Evolutionary conservation across 2,888 invertebrate genomes (phyloP).

Genomic region (Atethmia centrago): DNA sequence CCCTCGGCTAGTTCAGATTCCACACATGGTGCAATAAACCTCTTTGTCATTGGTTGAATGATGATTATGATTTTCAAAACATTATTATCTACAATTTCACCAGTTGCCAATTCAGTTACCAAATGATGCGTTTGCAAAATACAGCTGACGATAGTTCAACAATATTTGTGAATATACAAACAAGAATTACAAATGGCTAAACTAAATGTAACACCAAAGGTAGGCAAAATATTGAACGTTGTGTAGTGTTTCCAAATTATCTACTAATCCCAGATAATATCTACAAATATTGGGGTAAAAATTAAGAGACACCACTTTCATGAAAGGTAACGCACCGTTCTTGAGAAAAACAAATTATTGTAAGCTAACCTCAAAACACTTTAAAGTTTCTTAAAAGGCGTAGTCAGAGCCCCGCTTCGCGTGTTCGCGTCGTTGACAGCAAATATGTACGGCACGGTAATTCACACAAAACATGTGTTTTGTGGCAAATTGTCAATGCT

Average conservation of each 20-base stretch:
- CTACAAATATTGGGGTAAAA: constrained; percentile 54
- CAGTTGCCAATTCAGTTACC: neutral
- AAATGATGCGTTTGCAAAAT: constrained; percentile 7
- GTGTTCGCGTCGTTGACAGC: constrained; percentile 5
- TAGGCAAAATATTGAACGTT: constrained; percentile 22
- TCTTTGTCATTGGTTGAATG: neutral
- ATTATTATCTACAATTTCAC: neutral
- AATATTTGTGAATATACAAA: constrained; percentile 35
- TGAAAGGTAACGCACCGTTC: too few species aligned
- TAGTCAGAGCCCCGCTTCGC: too few species aligned
- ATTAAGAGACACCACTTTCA: too few species aligned
- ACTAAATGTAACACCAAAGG: constrained; percentile 13
- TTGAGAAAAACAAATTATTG: too few species aligned
- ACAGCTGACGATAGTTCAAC: neutral
- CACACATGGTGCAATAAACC: too few species aligned
- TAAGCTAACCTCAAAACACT: too few species aligned
- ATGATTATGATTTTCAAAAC: too few species aligned
- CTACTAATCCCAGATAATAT: constrained; percentile 27
- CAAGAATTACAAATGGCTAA: constrained; percentile 19
- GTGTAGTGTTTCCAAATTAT: constrained; percentile 39
- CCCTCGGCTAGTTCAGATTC: too few species aligned
- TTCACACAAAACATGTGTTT: constrained; percentile 31
- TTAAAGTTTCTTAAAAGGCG: too few species aligned
- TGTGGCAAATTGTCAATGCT: neutral
- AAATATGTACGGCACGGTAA: constrained; percentile 27